A percentile compares a stretch with the other conserved stretches of the same genome.
These are phyloP conservation scores for Panorpa germanica DNA, from an alignment of 2,888 invertebrate species.

Conservation along the genomic window DNA sequence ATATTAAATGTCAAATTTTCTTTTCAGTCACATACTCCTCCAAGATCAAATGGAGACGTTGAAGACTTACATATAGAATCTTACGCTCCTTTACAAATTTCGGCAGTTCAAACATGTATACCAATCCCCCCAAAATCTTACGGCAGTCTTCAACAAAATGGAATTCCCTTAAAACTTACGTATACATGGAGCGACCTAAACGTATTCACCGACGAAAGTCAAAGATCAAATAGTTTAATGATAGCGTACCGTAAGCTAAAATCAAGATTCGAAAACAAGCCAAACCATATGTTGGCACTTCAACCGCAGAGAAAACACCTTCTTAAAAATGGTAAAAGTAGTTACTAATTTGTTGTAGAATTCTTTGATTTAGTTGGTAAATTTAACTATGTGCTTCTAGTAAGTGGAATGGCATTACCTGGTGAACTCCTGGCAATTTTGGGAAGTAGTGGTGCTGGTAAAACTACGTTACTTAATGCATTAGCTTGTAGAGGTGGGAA, in stretches of 20 bases:
- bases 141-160: too few species aligned
- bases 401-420: conserved; percentile 65
- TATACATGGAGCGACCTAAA: conserved; percentile 68
- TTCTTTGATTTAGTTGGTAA: neutral
- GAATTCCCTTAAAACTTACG: too few species aligned
- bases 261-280: conserved; percentile 15
- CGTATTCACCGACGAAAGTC: conserved; percentile 44
- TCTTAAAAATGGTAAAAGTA: conserved; percentile 43
- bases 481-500: conserved; percentile 63
- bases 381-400: conserved; percentile 24
- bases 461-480: conserved; percentile 83
- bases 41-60: too few species aligned
- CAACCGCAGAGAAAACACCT: conserved; percentile 46
- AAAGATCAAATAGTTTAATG: conserved; percentile 22
- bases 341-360: conserved; percentile 1
- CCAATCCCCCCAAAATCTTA: too few species aligned
- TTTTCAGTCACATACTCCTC: too few species aligned
- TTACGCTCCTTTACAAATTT: too few species aligned
- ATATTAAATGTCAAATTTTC: too few species aligned
- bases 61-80: too few species aligned
- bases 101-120: too few species aligned
- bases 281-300: conserved; percentile 18
- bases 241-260: conserved; percentile 17
- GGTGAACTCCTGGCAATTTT: conserved; percentile 75
- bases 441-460: conserved; percentile 86